These are phyloP conservation scores for Yoshiicerus persimilis DNA, from an alignment of 1,140 invertebrate species.

Conservation along the genomic window DNA sequence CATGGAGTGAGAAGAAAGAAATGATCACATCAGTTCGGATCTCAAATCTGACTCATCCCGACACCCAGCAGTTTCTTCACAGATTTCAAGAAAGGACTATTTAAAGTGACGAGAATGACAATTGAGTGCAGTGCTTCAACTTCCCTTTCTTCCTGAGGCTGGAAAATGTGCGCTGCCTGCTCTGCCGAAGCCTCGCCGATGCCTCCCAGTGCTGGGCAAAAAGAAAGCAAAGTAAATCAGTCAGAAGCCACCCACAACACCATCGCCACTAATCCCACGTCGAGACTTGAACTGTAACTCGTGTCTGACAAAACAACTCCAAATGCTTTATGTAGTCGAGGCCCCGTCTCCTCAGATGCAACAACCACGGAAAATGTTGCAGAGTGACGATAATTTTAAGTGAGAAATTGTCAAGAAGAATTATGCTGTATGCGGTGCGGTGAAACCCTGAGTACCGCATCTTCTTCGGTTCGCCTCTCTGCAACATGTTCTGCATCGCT, in stretches of 20 bases:
- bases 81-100: too few relatives aligned
- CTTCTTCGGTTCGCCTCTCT: conserved; percentile 40
- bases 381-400: conserved; percentile 44
- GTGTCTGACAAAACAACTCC: background rate
- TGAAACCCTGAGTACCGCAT: conserved; percentile 41
- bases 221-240: conserved; percentile 29
- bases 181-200: background rate
- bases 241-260: conserved; percentile 33
- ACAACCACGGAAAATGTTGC: conserved; percentile 29
- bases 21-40: background rate
- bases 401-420: conserved; percentile 39
- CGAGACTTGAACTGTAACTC: background rate
- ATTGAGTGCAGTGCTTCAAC: too few relatives aligned
- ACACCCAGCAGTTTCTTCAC: too few relatives aligned
- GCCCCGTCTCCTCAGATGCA: background rate
- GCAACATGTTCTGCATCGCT: conserved; percentile 50
- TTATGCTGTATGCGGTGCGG: conserved; percentile 46
- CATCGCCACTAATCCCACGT: conserved; percentile 7
- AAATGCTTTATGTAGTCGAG: background rate
- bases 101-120: too few relatives aligned
- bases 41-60: too few relatives aligned
- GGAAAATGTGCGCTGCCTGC: background rate
- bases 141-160: too few relatives aligned
- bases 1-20: background rate
- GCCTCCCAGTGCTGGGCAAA: background rate